Base-by-base conservation (phyloP, 1,140 invertebrate genomes). In the Maniola jurtina region DNA sequence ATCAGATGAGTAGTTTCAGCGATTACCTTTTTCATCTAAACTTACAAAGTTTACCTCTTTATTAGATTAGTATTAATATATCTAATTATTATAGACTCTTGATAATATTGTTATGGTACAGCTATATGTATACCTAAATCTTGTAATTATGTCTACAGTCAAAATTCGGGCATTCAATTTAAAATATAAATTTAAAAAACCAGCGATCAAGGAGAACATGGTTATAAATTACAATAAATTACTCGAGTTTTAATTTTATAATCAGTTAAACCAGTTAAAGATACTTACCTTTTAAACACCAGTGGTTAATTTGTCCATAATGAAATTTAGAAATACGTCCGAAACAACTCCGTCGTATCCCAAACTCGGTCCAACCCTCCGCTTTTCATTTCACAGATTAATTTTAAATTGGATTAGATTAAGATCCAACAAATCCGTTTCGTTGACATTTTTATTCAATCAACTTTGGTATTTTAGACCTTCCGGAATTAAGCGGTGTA, bases 361-460 rank as follows among this genome's bases (percentile, higher is more conserved):
- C 42, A 60, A 55, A 61, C 63, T 68, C 66, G 25, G 62, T 48
- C 64, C 57, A 61, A 65, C 72, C 80, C 76, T 70, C 52, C 72
- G 72, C 77, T 81, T 80, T 84, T 80, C 72, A 80, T 83, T 77
- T 77, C 65, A 33, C 56, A 80, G 79, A 84, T 84, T 84, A 83
- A 81, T 84, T 84, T 84, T 75, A 79, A 82, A 84, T 84, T 79
- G 79, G 72, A 82, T 79, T 79, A 81, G 72, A 82, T 79, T 79
- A 79, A 71, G 70, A 80, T 79, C 71, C 64, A 68, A 66, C 57
- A 74, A 77, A 76, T 75, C 66, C 71, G 71, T 47, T 38, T 45
- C 45, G 59, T 48, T 50, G 47, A 57, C 55, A 57, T 57, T 57
- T 57, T 57, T 40, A 57, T 57, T 57, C 36, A 57, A 57, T 57